Percentiles rank a stretch among this genome's conserved stretches.
Evolutionary conservation across 2,888 invertebrate species (phyloP).

Genomic region (Nasonia oneida): DNA sequence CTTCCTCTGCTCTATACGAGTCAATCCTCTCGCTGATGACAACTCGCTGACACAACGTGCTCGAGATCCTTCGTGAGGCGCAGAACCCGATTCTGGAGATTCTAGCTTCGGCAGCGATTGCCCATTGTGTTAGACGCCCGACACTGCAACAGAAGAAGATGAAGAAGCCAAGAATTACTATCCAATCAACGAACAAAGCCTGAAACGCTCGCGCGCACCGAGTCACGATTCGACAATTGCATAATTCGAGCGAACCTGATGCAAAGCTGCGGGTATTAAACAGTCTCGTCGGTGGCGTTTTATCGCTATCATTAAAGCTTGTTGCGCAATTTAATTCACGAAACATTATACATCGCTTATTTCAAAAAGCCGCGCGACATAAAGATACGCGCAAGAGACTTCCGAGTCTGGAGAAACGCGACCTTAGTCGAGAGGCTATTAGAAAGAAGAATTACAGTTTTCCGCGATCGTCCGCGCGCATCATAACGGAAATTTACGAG

Average conservation of each 20-base stretch:
- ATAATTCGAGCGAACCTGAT: background rate
- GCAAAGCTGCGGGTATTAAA: background rate
- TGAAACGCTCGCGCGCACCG: background rate
- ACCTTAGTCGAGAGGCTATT: background rate
- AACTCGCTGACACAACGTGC: background rate
- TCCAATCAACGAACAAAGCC: background rate
- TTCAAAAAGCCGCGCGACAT: too few relatives aligned
- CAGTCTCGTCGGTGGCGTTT: background rate
- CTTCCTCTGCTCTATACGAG: background rate
- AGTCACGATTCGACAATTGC: background rate
- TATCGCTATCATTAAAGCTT: background rate
- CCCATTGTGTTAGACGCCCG: background rate
- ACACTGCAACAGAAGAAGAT: background rate
- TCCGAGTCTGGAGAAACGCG: background rate
- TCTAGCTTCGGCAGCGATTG: background rate
- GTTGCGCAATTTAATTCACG: background rate
- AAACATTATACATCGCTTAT: background rate
- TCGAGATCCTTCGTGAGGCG: background rate
- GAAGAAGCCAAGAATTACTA: background rate
- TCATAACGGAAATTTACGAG: conserved; percentile 36
- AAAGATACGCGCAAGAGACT: too few relatives aligned
- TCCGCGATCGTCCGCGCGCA: background rate
- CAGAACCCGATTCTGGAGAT: background rate
- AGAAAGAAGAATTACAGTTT: background rate
- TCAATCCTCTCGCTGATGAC: background rate